Evolutionary conservation across 2,113 vertebrate genomes (phyloP), one percentile per base, ranked within the genome.

Genomic region (Gallinago undulata): DNA sequence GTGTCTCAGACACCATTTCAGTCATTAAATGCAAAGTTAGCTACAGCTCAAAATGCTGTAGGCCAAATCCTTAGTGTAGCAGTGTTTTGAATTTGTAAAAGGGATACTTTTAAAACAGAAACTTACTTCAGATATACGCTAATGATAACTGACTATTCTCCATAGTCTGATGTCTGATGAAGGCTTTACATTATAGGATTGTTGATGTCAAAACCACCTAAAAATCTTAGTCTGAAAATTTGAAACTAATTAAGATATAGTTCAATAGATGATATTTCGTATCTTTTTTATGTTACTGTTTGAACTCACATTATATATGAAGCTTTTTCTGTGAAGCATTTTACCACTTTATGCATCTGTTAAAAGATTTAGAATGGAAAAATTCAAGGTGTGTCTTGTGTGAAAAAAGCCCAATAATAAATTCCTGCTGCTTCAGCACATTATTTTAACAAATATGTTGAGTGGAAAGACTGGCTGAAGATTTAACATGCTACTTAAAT

Each of bases 291-390:
- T 4, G 4, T 64, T 90, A 18, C 17, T 86, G 8, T 87, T 78
- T 84, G 64, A 92, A 67, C 39, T 53, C 31, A 75, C 11, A 67
- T 73, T 51, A 64, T 70, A 53, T 30, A 75, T 35, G 19, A 53
- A 57, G 8, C 9, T 87, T 96, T 92, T 92, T 50, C 70, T 66
- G 2, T 56, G 79, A 90, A 95, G 50, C 1, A 43, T 48, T 94
- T 92, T 27, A 84, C 83, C 63, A 77, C 17, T 93, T 93, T 41
- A 64, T 87, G 53, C 45, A 93, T 90, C 91, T 95, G 78, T 82
- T 94, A 96, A 90, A 97, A 94, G 90, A 86, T 84, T 95, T 88
- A 95, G 60, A 93, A 94, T 62, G 95, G 93, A 96, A 91, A 96
- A 95, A 83, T 84, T 84, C 90, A 96, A 95, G 53, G 87, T 97